A percentile compares a stretch with the other conserved stretches of the same genome.
These are phyloP conservation scores for Drosophila sturtevanti DNA, from an alignment of 1,140 invertebrate species.

Conservation along the genomic window DNA sequence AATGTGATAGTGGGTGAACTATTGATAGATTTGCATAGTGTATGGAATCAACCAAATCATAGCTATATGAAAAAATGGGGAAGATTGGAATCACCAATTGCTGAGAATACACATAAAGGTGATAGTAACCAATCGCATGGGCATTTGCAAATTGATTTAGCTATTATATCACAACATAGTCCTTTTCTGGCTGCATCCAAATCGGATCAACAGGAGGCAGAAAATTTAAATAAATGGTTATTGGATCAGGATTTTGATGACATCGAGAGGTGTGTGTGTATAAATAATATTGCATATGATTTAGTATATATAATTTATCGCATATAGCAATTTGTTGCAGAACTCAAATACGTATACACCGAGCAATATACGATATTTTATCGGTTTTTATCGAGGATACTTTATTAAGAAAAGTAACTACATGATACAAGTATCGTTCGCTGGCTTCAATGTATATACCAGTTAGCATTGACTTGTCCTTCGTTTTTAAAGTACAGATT, in stretches of 20 bases:
- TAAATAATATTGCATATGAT: too few species aligned
- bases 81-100: conserved; percentile 86
- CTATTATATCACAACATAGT: conserved; percentile 84
- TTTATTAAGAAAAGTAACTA: conserved; percentile 69
- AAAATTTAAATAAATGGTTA: conserved; percentile 83
- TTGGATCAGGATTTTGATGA: conserved; percentile 87
- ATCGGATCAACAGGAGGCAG: conserved; percentile 28
- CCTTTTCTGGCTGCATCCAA: background rate
- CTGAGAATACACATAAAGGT: conserved; percentile 82
- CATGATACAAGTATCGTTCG: conserved; percentile 82
- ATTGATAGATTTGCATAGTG: conserved; percentile 88
- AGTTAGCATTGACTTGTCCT: conserved; percentile 42
- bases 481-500: conserved; percentile 62
- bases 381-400: conserved; percentile 62
- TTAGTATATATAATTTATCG: background rate
- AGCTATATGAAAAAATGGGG: conserved; percentile 93
- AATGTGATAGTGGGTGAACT: conserved; percentile 86
- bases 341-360: conserved; percentile 33
- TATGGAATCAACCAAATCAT: conserved; percentile 88
- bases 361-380: conserved; percentile 72
- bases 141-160: conserved; percentile 90
- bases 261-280: conserved; percentile 88
- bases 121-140: conserved; percentile 50
- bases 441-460: conserved; percentile 68
- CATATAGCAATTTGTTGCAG: conserved; percentile 87